A percentile compares a stretch with the other conserved stretches of the same genome.
Conservation (phyloP, 2,113 vertebrate species). For the Syrrhaptes paradoxus region DNA sequence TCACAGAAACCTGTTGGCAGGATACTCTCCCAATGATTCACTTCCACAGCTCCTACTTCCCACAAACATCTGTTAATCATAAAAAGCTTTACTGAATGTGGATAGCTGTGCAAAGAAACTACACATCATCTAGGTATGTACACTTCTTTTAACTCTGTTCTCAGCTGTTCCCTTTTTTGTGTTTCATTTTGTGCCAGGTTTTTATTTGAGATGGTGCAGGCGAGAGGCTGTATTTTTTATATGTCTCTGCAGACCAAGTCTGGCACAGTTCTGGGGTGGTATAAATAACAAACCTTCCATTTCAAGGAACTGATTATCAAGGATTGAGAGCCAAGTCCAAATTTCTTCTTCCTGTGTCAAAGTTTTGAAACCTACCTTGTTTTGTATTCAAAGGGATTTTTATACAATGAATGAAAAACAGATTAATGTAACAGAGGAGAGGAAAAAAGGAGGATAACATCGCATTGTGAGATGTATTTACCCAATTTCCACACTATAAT, state of each 20-base stretch:
- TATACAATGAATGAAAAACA: neutral
- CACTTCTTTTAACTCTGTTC: conserved; percentile 12
- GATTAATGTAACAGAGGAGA: neutral
- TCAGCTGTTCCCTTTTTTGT: conserved; percentile 30
- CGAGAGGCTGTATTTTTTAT: neutral
- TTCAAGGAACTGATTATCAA: conserved; percentile 8
- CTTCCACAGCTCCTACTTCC: conserved; percentile 45
- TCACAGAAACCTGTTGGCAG: conserved; percentile 47
- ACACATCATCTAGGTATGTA: conserved; percentile 31
- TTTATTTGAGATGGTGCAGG: conserved; percentile 28
- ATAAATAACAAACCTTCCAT: conserved; percentile 14
- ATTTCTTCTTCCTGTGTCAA: neutral
- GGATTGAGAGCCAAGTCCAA: neutral
- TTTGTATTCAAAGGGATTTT: neutral
- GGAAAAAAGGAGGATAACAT: neutral
- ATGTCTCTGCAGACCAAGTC: conserved; percentile 1
- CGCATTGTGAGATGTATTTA: neutral
- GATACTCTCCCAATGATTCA: conserved; percentile 45
- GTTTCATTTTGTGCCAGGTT: conserved; percentile 19
- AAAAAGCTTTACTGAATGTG: conserved; percentile 41
- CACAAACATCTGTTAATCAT: conserved; percentile 58
- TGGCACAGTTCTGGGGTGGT: neutral
- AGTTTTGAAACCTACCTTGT: neutral
- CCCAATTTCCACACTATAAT: neutral
- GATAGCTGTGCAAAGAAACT: neutral